Percentiles rank a stretch among this genome's conserved stretches.
Evolutionary conservation across 2,888 invertebrate genomes (phyloP).

Genomic region (Zaprionus lineosus): DNA sequence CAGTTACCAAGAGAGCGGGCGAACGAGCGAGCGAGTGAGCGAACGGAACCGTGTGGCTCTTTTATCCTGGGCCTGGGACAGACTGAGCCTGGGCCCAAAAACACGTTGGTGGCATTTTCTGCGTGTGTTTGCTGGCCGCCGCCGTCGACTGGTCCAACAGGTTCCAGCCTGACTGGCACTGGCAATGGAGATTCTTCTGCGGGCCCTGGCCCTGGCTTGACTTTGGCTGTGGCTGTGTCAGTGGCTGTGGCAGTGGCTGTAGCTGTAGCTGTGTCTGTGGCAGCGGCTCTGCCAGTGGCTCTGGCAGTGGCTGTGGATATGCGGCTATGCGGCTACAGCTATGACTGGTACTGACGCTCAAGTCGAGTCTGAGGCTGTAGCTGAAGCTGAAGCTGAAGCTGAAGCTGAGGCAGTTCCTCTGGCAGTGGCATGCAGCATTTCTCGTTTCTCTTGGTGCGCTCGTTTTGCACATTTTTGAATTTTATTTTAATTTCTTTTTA

Average conservation of each 20-base stretch:
- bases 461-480: constrained; percentile 78
- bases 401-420: not conserved
- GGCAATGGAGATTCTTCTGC: constrained; percentile 57
- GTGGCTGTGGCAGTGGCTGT: not conserved
- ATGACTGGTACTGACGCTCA: not conserved
- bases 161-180: constrained; percentile 67
- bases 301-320: constrained; percentile 40
- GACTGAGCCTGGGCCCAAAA: constrained; percentile 39
- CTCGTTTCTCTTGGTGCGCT: constrained; percentile 47
- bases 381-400: not conserved
- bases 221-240: constrained; percentile 1
- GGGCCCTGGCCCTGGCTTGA: constrained; percentile 37
- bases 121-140: constrained; percentile 38
- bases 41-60: constrained; percentile 30
- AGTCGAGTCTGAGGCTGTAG: not conserved
- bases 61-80: constrained; percentile 36
- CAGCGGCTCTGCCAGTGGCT: not conserved
- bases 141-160: constrained; percentile 75
- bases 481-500: constrained; percentile 78
- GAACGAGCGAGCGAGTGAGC: constrained; percentile 12
- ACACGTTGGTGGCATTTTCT: constrained; percentile 74
- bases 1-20: not conserved
- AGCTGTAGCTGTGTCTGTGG: not conserved
- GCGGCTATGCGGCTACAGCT: not conserved
- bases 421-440: constrained; percentile 67